A percentile compares a stretch with the other conserved stretches of the same genome.
Conservation (phyloP, 2,888 invertebrate species). For the Tortricodes alternella region DNA sequence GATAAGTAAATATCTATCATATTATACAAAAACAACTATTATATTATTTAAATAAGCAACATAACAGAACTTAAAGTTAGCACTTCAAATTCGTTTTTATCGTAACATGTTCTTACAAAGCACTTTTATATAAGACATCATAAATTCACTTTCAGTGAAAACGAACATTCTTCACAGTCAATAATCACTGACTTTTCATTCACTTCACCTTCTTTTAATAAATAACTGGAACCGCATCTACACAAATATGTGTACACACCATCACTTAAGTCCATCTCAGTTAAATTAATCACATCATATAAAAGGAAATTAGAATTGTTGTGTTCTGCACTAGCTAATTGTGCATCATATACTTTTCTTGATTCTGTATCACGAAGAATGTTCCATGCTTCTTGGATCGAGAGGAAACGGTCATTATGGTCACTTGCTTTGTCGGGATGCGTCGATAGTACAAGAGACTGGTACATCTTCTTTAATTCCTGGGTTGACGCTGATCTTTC, state of each 20-base stretch:
- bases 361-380: slow-evolving; percentile 83
- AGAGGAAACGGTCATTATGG: slow-evolving; percentile 53
- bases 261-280: slow-evolving; percentile 71
- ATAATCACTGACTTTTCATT: slow-evolving; percentile 69
- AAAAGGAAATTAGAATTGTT: slow-evolving; percentile 75
- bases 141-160: slow-evolving; percentile 83
- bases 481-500: slow-evolving; percentile 76
- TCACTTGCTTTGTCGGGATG: slow-evolving; percentile 84
- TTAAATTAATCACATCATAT: slow-evolving; percentile 80
- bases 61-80: not conserved
- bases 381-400: slow-evolving; percentile 88
- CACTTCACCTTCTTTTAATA: slow-evolving; percentile 54
- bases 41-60: too few species aligned
- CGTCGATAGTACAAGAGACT: slow-evolving; percentile 75
- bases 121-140: not conserved
- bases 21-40: too few species aligned
- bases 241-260: slow-evolving; percentile 81
- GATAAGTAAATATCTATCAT: too few species aligned
- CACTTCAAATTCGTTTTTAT: not conserved
- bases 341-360: slow-evolving; percentile 86
- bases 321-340: slow-evolving; percentile 81
- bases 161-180: slow-evolving; percentile 89
- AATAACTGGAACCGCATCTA: slow-evolving; percentile 86
- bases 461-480: slow-evolving; percentile 85
- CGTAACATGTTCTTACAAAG: not conserved